Evolutionary conservation across 2,888 invertebrate genomes (phyloP).

Genomic region (Ormia ochracea): DNA sequence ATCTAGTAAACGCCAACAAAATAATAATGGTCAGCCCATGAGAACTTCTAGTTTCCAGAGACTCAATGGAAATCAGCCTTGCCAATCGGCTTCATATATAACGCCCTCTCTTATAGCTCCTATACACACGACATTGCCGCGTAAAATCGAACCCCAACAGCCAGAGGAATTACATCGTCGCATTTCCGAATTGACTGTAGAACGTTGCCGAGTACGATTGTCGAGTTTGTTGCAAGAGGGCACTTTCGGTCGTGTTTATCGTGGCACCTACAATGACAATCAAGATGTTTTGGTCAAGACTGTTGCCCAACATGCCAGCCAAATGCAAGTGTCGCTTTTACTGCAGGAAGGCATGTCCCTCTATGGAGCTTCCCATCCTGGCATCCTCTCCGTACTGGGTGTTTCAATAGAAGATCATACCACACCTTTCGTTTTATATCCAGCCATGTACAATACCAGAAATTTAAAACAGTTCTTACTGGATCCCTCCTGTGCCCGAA

Average conservation of each 20-base stretch:
- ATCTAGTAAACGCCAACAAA: slow-evolving; percentile 74
- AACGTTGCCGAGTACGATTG: slow-evolving; percentile 85
- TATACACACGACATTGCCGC: slow-evolving; percentile 73
- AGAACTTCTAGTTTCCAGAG: slow-evolving; percentile 77
- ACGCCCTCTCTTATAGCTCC: slow-evolving; percentile 74
- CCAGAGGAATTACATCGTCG: slow-evolving; percentile 76
- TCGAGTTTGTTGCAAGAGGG: slow-evolving; percentile 89
- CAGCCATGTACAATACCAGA: slow-evolving; percentile 78
- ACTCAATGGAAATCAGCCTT: slow-evolving; percentile 73
- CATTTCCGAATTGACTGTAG: slow-evolving; percentile 77
- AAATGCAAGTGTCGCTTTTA: slow-evolving; percentile 90
- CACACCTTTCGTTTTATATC: slow-evolving; percentile 91
- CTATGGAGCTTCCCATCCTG: slow-evolving; percentile 82
- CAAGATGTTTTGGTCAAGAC: slow-evolving; percentile 91
- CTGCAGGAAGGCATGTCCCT: slow-evolving; percentile 84
- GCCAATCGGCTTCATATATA: slow-evolving; percentile 70
- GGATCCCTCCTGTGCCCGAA: slow-evolving; percentile 74
- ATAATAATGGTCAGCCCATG: slow-evolving; percentile 75
- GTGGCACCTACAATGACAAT: slow-evolving; percentile 86
- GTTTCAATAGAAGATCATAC: slow-evolving; percentile 94
- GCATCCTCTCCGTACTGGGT: slow-evolving; percentile 89
- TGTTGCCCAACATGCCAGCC: slow-evolving; percentile 92
- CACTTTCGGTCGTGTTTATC: slow-evolving; percentile 91
- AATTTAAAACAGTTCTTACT: slow-evolving; percentile 76
- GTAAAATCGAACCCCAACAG: slow-evolving; percentile 73